Base-by-base conservation (phyloP, 2,888 invertebrate genomes). In the Tipula confusa region DNA sequence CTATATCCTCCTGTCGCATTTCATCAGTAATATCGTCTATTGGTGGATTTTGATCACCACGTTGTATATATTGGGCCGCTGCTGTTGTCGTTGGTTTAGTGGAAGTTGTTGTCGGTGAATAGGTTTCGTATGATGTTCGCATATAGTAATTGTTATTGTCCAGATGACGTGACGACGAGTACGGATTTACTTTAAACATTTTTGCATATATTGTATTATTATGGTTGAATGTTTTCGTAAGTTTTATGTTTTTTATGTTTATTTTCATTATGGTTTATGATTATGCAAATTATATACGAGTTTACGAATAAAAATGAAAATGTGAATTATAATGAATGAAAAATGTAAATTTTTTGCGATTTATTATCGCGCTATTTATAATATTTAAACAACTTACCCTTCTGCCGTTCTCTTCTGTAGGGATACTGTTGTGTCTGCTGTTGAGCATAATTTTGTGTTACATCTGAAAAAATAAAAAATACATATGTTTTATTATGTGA, bases 371-470 rank as follows among this genome's bases (percentile, higher is more conserved):
- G n/a, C n/a, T 33, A 33, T 33, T 9, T 36, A 9, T n/a, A 15
- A 15, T 15, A 64, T 64, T n/a, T 64, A 24, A 64, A 64, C 24
- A 64, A 64, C 64, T 64, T 64, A 64, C 64, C 64, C 11, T 64
- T 64, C 64, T 64, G 64, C 0, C 64, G 64, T 64, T 64, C 64
- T 64, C 64, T 18, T 64, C 64, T 64, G 24, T 64, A 64, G 24
- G 64, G 64, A 64, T 64, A 9, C 18, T 64, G 64, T 64, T 64
- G 64, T 64, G 64, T 18, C 9, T 64, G 64, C 64, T 64, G 64
- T 64, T 64, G 64, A 9, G 64, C 64, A 64, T 64, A 64, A 64
- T 64, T 64, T 64, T 64, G 64, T 64, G 64, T 64, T 64, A 64
- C 64, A 64, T 64, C 64, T 64, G 24, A 9, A 64, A 64, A 64